Percentiles rank a stretch among this genome's conserved stretches.
Evolutionary conservation across 1,140 invertebrate genomes (phyloP).

Genomic region (Piezodorus guildinii): DNA sequence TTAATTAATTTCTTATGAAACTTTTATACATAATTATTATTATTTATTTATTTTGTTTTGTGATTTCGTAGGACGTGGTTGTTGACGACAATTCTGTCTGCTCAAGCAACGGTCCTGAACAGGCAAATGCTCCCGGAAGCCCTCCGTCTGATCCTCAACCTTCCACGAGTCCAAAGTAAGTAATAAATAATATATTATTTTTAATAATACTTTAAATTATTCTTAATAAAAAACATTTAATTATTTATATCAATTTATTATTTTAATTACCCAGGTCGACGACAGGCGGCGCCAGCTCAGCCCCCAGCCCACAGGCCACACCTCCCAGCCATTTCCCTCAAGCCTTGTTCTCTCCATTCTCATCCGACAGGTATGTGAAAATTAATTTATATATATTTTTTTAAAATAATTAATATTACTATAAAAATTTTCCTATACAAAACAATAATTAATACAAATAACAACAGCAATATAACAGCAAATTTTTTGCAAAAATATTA

Average conservation of each 20-base stretch:
- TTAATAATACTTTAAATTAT: neutral
- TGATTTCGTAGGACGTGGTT: conserved; percentile 16
- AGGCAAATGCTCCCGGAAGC: neutral
- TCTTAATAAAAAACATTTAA: neutral
- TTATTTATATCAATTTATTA: neutral
- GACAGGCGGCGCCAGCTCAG: neutral
- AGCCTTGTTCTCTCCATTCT: conserved; percentile 25
- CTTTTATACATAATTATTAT: too few species aligned
- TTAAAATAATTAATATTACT: too few species aligned
- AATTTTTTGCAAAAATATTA: too few species aligned
- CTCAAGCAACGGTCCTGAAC: conserved; percentile 7
- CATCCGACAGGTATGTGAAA: conserved; percentile 18
- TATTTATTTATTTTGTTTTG: neutral
- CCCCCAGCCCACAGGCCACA: conserved; percentile 8
- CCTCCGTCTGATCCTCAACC: conserved; percentile 13
- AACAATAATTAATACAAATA: too few species aligned
- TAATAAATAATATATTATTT: neutral
- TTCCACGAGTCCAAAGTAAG: conserved; percentile 3
- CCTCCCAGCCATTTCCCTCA: conserved; percentile 10
- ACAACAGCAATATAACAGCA: too few species aligned
- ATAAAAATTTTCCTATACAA: too few species aligned
- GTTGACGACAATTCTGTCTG: conserved; percentile 22
- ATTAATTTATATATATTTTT: too few species aligned
- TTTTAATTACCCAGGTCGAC: neutral
- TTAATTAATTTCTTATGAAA: too few species aligned